Conservation (phyloP, 1,140 invertebrate species). For the Sitophilus oryzae region DNA sequence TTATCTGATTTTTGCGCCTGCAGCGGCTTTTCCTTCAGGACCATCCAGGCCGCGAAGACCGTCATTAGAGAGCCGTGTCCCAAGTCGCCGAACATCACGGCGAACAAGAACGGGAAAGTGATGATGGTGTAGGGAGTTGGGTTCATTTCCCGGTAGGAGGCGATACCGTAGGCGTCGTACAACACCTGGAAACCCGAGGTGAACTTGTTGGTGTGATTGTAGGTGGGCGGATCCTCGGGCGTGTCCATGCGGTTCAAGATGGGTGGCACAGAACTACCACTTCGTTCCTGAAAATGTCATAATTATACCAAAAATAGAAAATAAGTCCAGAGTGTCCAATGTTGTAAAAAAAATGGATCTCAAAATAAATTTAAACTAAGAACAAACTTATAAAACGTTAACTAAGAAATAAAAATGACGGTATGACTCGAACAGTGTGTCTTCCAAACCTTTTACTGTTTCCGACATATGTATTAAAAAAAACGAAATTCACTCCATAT, state of each 20-base stretch:
- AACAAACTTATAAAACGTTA: too few species aligned
- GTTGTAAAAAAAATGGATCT: too few species aligned
- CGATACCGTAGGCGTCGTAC: conserved; percentile 96
- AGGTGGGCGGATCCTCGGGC: conserved; percentile 91
- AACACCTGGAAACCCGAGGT: conserved; percentile 92
- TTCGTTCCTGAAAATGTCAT: conserved; percentile 48
- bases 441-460: too few species aligned
- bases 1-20: conserved; percentile 67
- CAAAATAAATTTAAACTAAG: too few species aligned
- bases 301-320: background rate
- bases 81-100: conserved; percentile 90
- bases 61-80: conserved; percentile 85
- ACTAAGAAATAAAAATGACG: too few species aligned
- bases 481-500: too few species aligned
- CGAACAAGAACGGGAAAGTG: conserved; percentile 91
- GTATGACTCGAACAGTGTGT: too few species aligned
- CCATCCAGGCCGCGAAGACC: conserved; percentile 80
- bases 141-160: conserved; percentile 94
- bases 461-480: too few species aligned
- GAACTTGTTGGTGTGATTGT: conserved; percentile 97
- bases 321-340: too few species aligned
- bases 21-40: conserved; percentile 81
- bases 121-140: conserved; percentile 93
- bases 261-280: conserved; percentile 92
- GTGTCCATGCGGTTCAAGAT: conserved; percentile 95